Evolutionary conservation across 2,888 invertebrate species (phyloP).

Genomic region (Metacarcinus magister): DNA sequence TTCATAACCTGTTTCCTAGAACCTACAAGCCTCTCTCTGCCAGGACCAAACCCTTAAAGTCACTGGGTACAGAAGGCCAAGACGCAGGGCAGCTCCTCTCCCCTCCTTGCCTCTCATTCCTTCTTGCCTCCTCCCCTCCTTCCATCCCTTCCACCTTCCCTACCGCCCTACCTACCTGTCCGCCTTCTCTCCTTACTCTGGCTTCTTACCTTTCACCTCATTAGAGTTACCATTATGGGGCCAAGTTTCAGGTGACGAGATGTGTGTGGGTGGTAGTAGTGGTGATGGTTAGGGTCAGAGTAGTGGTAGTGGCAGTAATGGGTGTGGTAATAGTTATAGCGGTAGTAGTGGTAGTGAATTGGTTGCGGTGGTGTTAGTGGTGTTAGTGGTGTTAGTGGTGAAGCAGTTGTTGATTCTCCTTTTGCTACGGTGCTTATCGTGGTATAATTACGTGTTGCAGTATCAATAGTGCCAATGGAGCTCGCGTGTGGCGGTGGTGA

Average conservation of each 20-base stretch:
- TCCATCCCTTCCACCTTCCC: background rate
- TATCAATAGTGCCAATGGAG: background rate
- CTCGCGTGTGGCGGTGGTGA: conserved; percentile 22
- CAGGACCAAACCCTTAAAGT: background rate
- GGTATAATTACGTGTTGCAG: background rate
- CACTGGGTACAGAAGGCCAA: conserved; percentile 1
- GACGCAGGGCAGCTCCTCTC: background rate
- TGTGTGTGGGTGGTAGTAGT: background rate
- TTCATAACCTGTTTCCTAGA: background rate
- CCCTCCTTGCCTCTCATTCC: too few species aligned
- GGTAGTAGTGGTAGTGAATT: background rate
- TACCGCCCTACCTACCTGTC: background rate
- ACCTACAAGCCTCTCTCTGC: background rate
- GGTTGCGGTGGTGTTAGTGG: background rate
- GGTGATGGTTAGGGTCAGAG: background rate
- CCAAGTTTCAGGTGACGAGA: background rate
- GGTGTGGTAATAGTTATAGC: background rate
- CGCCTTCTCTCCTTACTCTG: conserved; percentile 8
- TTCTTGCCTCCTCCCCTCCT: background rate
- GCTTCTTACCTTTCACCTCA: conserved; percentile 45
- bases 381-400: background rate
- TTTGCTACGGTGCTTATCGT: background rate
- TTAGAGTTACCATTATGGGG: conserved; percentile 33
- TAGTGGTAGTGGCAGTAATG: background rate
- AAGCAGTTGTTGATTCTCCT: background rate